phyloP scores from a whole-genome alignment of 1,140 invertebrate species.

The Arctopsyche grandis region DNA sequence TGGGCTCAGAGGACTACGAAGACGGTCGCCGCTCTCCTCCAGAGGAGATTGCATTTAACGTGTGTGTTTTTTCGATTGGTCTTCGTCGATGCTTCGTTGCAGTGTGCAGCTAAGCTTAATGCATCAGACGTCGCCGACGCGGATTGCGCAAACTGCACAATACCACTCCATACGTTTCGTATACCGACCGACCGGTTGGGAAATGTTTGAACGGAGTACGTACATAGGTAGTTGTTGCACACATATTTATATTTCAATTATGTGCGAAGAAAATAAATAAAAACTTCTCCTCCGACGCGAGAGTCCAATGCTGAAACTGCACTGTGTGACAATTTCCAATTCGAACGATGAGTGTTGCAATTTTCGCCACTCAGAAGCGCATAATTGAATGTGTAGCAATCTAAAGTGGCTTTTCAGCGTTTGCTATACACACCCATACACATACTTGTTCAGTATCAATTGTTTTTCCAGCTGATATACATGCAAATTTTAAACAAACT shows the following conservation, averaged over 20 bases:
- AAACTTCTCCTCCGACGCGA: too few relatives aligned
- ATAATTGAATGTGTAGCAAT: too few relatives aligned
- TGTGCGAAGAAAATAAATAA: background rate
- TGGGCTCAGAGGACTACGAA: background rate
- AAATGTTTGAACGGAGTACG: background rate
- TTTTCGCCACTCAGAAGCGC: too few relatives aligned
- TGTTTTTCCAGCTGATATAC: too few relatives aligned
- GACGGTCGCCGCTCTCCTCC: background rate
- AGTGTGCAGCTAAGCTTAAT: conserved; percentile 3
- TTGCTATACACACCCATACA: too few relatives aligned
- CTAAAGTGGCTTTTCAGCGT: too few relatives aligned
- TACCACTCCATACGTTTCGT: background rate
- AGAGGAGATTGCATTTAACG: conserved; percentile 29
- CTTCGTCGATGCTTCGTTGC: background rate
- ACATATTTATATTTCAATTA: background rate
- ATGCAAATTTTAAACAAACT: too few relatives aligned
- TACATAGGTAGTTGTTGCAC: background rate
- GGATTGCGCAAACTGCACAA: conserved; percentile 29
- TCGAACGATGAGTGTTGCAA: too few relatives aligned
- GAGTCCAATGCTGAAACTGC: too few relatives aligned
- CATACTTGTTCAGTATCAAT: too few relatives aligned
- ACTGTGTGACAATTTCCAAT: too few relatives aligned
- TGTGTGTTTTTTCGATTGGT: conserved; percentile 1
- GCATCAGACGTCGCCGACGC: conserved; percentile 21
- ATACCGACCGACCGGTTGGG: background rate